Percentiles rank a stretch among this genome's conserved stretches.
Evolutionary conservation across 2,797 vertebrate species (phyloP).

Genomic region (Acanthopagrus latus): DNA sequence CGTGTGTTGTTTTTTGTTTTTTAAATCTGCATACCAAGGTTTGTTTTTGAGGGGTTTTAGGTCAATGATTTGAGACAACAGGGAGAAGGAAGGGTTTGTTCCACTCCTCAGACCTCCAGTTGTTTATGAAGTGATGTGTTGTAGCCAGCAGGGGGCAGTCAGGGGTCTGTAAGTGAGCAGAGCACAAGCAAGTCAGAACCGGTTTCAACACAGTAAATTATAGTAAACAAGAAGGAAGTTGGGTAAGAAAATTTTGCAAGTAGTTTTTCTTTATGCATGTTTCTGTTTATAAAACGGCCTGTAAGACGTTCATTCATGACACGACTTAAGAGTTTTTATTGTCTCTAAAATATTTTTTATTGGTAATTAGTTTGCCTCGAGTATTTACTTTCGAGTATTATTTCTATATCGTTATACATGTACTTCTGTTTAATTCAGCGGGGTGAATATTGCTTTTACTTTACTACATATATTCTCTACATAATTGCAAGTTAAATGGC

Average conservation of each 20-base stretch:
- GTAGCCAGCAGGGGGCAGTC: conserved; percentile 62
- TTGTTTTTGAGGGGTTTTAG: background rate
- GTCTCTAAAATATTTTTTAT: background rate
- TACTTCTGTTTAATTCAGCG: background rate
- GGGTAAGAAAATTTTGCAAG: background rate
- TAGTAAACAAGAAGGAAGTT: background rate
- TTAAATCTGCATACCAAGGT: background rate
- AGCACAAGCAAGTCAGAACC: conserved; percentile 80
- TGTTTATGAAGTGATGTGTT: background rate
- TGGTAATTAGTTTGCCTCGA: fast-evolving
- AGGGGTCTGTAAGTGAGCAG: too few species aligned
- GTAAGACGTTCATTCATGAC: background rate
- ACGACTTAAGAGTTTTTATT: background rate
- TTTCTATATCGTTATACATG: background rate
- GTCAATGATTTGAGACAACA: background rate
- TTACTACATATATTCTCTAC: too few species aligned
- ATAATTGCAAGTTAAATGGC: background rate
- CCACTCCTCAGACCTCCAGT: fast-evolving
- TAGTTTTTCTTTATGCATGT: background rate
- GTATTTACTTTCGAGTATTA: background rate
- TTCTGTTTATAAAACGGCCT: background rate
- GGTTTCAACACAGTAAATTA: conserved; percentile 54
- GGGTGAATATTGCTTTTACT: too few species aligned
- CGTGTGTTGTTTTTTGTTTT: background rate
- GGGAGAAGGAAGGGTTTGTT: background rate